Conservation (phyloP, 2,888 invertebrate species). For the Invenusta paracnida region DNA sequence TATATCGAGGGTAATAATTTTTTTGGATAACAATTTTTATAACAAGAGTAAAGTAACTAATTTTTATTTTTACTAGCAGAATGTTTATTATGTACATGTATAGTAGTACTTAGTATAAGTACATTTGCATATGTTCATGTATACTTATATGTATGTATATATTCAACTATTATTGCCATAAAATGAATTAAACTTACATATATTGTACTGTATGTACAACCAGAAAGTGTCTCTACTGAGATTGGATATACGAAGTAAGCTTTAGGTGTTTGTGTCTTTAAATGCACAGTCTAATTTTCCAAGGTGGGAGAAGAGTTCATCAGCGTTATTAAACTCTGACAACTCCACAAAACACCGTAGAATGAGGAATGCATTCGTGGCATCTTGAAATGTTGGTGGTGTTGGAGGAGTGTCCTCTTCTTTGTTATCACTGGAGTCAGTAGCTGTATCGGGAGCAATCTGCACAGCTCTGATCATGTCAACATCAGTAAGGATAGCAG, state of each 20-base stretch:
- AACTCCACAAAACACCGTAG: neutral
- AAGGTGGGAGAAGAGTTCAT: neutral
- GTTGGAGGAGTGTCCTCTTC: neutral
- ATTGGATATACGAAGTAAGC: neutral
- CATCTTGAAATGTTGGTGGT: neutral
- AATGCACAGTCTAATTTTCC: neutral
- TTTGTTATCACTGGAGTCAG: neutral
- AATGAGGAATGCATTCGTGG: neutral
- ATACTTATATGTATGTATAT: neutral
- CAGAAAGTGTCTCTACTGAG: neutral
- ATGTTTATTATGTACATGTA: slow-evolving; percentile 9
- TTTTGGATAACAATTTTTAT: neutral
- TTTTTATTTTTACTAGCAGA: neutral
- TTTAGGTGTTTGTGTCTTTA: neutral
- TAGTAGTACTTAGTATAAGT: neutral
- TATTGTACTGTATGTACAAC: neutral
- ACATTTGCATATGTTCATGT: neutral
- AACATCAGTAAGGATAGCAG: neutral
- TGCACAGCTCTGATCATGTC: neutral
- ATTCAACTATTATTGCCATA: neutral
- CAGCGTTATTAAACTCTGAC: no score
- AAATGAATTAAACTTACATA: no score
- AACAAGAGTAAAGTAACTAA: neutral
- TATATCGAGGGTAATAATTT: neutral
- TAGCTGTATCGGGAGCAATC: neutral